phyloP scores from a whole-genome alignment of 2,113 vertebrate genomes.

The Mellivora capensis region DNA sequence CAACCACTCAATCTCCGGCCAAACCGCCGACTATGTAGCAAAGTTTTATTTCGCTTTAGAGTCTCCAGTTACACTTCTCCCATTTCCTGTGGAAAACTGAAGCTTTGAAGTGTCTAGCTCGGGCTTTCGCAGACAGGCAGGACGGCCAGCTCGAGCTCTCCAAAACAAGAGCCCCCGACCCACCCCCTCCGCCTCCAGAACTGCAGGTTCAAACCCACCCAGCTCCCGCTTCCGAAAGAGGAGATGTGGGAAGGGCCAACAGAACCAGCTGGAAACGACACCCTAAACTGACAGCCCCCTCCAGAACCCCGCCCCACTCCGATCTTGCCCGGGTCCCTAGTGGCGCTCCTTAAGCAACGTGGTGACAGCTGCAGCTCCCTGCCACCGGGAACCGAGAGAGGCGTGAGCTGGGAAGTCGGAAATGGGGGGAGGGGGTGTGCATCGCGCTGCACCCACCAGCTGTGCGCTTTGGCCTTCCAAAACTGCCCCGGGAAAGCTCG shows the following conservation, averaged over 20 bases:
- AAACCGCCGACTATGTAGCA: slow-evolving; percentile 81
- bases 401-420: not conserved
- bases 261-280: not conserved
- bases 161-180: not conserved
- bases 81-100: slow-evolving; percentile 82
- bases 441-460: not conserved
- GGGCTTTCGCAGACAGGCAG: slow-evolving; percentile 6
- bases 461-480: not conserved
- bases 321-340: not conserved
- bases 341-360: not conserved
- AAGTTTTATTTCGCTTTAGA: slow-evolving; percentile 82
- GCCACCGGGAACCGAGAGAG: not conserved
- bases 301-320: not conserved
- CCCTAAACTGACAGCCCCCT: not conserved
- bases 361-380: not conserved
- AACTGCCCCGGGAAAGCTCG: slow-evolving; percentile 23
- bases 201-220: not conserved
- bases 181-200: not conserved
- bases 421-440: not conserved
- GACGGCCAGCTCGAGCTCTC: not conserved
- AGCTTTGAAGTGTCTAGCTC: slow-evolving; percentile 64
- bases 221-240: not conserved
- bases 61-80: slow-evolving; percentile 79
- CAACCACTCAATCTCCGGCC: slow-evolving; percentile 77
- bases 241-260: not conserved